Conservation (phyloP, 2,888 invertebrate species). For the Drosophila kokeensis region DNA sequence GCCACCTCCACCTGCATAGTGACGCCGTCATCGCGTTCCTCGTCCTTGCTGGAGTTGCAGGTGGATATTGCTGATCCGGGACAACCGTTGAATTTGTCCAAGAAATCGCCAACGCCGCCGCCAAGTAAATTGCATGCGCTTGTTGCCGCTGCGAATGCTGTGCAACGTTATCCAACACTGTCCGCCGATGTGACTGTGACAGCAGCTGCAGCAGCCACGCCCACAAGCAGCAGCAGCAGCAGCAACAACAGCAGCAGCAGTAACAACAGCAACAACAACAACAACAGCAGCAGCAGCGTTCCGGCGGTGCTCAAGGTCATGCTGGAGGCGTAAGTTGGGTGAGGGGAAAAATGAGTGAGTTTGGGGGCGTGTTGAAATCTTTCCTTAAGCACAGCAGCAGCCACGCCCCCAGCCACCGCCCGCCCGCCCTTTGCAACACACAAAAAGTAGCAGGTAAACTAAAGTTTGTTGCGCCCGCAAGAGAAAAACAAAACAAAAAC, state of each 20-base stretch:
- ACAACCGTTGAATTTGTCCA: slow-evolving; percentile 95
- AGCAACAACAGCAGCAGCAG: slow-evolving; percentile 49
- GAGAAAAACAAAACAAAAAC: slow-evolving; percentile 16
- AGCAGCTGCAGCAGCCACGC: slow-evolving; percentile 65
- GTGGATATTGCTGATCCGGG: slow-evolving; percentile 93
- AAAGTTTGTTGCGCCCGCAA: slow-evolving; percentile 36
- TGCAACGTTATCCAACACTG: slow-evolving; percentile 83
- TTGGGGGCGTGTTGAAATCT: slow-evolving; percentile 26
- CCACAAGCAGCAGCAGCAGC: slow-evolving; percentile 60
- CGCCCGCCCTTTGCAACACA: background rate
- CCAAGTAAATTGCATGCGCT: slow-evolving; percentile 86
- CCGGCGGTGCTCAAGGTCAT: slow-evolving; percentile 87
- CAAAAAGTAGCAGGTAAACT: slow-evolving; percentile 19
- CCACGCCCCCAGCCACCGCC: slow-evolving; percentile 7
- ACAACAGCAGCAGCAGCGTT: slow-evolving; percentile 36
- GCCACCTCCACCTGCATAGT: slow-evolving; percentile 85
- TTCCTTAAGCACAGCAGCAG: slow-evolving; percentile 53
- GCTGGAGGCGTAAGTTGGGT: slow-evolving; percentile 87
- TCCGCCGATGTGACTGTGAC: slow-evolving; percentile 85
- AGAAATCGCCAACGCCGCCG: slow-evolving; percentile 92
- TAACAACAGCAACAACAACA: slow-evolving; percentile 54
- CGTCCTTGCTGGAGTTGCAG: slow-evolving; percentile 89
- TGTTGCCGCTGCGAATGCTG: slow-evolving; percentile 82
- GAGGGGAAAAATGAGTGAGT: slow-evolving; percentile 4
- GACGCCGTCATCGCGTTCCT: slow-evolving; percentile 85